These are phyloP conservation scores for Prorops nasuta DNA, from an alignment of 1,140 invertebrate species.

Conservation along the genomic window DNA sequence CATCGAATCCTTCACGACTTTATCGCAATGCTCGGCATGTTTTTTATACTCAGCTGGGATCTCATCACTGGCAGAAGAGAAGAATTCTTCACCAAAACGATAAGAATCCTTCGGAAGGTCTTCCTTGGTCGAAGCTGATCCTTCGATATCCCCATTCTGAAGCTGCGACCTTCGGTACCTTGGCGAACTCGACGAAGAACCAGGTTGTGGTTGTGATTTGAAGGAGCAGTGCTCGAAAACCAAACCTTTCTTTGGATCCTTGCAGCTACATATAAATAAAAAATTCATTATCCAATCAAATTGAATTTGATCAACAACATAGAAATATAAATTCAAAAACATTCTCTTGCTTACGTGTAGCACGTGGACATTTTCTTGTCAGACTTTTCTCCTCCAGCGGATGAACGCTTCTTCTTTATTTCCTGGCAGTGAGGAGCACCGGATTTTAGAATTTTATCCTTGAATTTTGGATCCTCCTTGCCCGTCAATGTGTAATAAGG, in stretches of 20 bases:
- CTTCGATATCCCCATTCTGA: no score
- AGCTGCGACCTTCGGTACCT: no score
- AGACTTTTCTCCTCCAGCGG: background rate
- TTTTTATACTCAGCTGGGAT: conserved; percentile 26
- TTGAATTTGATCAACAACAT: no score
- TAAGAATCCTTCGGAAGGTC: conserved; percentile 12
- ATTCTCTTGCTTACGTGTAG: conserved; percentile 25
- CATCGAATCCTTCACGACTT: conserved; percentile 65
- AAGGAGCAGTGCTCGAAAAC: conserved; percentile 57
- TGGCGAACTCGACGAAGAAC: no score
- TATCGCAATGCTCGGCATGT: conserved; percentile 55
- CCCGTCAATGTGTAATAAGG: background rate
- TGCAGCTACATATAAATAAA: conserved; percentile 44
- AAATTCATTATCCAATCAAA: no score
- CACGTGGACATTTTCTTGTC: conserved; percentile 37
- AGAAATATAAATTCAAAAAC: background rate
- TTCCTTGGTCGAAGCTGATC: background rate
- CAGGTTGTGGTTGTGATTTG: conserved; percentile 39
- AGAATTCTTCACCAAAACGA: conserved; percentile 42
- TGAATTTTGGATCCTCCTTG: conserved; percentile 34
- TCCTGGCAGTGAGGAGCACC: conserved; percentile 33
- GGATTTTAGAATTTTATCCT: conserved; percentile 25
- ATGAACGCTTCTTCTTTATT: conserved; percentile 10
- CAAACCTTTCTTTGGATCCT: conserved; percentile 50
- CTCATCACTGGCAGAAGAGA: conserved; percentile 23